Base-by-base conservation (phyloP, 2,888 invertebrate species). In the Aspidiotus rigidus region DNA sequence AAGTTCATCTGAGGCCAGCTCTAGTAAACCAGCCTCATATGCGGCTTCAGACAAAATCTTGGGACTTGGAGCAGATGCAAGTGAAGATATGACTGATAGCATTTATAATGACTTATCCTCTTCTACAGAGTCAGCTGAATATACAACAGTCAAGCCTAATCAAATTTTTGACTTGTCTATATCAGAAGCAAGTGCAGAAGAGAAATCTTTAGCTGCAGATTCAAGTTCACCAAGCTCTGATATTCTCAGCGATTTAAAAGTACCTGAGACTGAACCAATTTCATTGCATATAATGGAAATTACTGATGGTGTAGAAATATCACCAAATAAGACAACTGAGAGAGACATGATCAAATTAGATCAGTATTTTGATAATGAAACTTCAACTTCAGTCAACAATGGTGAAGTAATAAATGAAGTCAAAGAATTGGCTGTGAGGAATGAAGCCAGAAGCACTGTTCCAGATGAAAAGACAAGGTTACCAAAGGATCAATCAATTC, bases 61-160 rank as follows among this genome's bases (percentile, higher is more conserved):
- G 5, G 28, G 2, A 28, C 8, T n/a, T 13, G 3, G 5, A 15
- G 13, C 59, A 10, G 28, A 28, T 59, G 59, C 8, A 59, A 59
- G 59, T 59, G 39, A 59, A 7, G 59, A 59, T 59, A 13, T 28
- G 39, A 39, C 39, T n/a, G 67, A 59, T 39, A 67, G 67, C 44
- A 49, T 67, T 28, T 44, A 59, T 15, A 67, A 60, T 15, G 67
- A 67, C 49, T 59, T 59, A 10, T 67, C 67, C 10, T 66, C 66
- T 9, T 60, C 49, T 40, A 53, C 60, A 15, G 60, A 60, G 7
- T 39, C 59, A 17, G 49, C 17, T 59, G 28, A 59, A 5, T 59
- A 10, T 39, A 10, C 59, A 59, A 59, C 17, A 39, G 10, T 59
- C 59, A 28, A 49, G n/a, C 49, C 10, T 6, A 49, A 49, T n/a